Conservation (phyloP, 2,888 invertebrate genomes). For the Gonocerus acuteangulatus region DNA sequence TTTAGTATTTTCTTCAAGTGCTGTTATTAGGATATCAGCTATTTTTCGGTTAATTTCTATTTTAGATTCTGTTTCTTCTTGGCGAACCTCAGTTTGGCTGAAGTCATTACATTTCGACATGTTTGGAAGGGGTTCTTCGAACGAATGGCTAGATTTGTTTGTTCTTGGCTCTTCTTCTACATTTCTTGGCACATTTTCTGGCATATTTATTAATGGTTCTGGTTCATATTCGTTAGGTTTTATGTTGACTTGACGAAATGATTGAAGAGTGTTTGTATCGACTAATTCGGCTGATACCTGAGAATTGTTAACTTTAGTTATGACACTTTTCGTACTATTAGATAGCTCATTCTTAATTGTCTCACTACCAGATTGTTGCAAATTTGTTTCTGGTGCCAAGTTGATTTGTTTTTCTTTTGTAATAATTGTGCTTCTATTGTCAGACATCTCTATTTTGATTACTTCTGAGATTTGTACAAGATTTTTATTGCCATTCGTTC, state of each 20-base stretch:
- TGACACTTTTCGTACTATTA: conserved; percentile 13
- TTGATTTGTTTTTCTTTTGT: conserved; percentile 34
- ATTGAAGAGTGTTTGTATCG: neutral
- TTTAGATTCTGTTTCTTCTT: conserved; percentile 6
- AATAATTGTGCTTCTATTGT: conserved; percentile 30
- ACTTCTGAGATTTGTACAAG: conserved; percentile 32
- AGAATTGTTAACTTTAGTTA: neutral
- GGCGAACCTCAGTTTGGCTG: neutral
- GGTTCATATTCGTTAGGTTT: neutral
- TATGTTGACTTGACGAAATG: neutral
- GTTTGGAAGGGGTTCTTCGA: neutral
- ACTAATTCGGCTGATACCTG: neutral
- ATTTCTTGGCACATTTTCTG: neutral
- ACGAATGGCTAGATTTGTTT: neutral
- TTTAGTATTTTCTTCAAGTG: conserved; percentile 20
- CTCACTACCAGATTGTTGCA: conserved; percentile 7
- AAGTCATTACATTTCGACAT: neutral
- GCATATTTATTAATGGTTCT: neutral
- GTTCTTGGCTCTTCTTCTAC: neutral
- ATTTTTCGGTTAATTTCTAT: conserved; percentile 10
- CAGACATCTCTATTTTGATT: conserved; percentile 34
- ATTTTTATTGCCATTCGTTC: conserved; percentile 1
- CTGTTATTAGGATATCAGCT: conserved; percentile 13
- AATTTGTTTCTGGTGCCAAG: conserved; percentile 5
- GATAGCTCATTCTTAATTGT: conserved; percentile 14